Evolutionary conservation across 2,113 vertebrate species (phyloP).

Genomic region (Larimichthys crocea): DNA sequence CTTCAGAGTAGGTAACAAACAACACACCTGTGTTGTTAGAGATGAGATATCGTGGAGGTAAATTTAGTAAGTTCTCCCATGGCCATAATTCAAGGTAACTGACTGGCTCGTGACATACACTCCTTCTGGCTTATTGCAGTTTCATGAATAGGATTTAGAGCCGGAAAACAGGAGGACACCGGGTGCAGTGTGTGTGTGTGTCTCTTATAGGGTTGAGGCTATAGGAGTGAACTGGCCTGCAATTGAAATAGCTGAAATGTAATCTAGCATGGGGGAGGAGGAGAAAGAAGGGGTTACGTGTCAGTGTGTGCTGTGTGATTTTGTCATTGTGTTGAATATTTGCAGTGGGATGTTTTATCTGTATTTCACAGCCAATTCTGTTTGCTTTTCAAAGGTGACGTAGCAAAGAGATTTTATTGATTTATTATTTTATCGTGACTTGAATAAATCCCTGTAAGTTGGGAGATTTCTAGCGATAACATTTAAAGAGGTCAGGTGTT

Average conservation of each 20-base stretch:
- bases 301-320: background rate
- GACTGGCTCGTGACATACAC: background rate
- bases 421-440: background rate
- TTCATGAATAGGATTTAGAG: constrained; percentile 25
- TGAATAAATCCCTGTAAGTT: background rate
- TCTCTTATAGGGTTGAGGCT: constrained; percentile 11
- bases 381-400: background rate
- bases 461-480: background rate
- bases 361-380: background rate
- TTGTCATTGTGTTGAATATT: background rate
- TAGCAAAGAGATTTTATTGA: background rate
- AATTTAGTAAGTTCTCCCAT: background rate
- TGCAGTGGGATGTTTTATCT: background rate
- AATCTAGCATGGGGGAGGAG: background rate
- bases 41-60: background rate
- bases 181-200: background rate
- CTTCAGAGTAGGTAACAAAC: background rate
- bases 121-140: constrained; percentile 15
- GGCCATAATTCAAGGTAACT: constrained; percentile 7
- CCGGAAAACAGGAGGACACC: constrained; percentile 3
- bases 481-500: background rate
- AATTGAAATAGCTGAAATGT: constrained; percentile 2
- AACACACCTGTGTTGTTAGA: background rate
- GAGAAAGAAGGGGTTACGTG: background rate
- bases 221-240: background rate